A percentile compares a stretch with the other conserved stretches of the same genome.
Evolutionary conservation across 2,113 vertebrate species (phyloP).

Genomic region (Grammomys surdaster): DNA sequence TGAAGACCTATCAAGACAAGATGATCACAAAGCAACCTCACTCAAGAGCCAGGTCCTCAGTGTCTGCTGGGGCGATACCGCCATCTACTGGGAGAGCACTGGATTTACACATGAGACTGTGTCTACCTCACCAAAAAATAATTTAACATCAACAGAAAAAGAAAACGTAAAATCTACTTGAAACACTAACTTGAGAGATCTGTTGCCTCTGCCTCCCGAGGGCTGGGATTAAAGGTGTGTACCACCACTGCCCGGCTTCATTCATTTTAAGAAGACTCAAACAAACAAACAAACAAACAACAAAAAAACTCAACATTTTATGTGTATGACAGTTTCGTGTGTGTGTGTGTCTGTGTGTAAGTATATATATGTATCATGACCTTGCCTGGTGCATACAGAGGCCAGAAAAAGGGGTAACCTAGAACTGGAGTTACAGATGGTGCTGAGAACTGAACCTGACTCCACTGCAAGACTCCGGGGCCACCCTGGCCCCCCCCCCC

Average conservation of each 20-base stretch:
- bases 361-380: not conserved
- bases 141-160: not conserved
- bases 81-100: slow-evolving; percentile 68
- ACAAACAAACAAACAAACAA: too few species aligned
- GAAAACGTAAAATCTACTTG: not conserved
- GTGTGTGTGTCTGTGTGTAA: not conserved
- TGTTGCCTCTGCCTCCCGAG: not conserved
- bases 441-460: not conserved
- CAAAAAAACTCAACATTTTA: not conserved
- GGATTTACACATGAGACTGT: not conserved
- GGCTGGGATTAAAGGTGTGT: not conserved
- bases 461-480: not conserved
- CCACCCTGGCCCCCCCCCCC: not conserved
- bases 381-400: not conserved
- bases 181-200: not conserved
- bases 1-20: not conserved
- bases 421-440: not conserved
- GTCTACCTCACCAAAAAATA: not conserved
- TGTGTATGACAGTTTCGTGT: not conserved
- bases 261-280: not conserved
- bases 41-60: not conserved
- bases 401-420: not conserved
- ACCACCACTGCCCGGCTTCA: not conserved
- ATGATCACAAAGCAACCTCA: not conserved
- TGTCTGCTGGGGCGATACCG: slow-evolving; percentile 23